phyloP scores from a whole-genome alignment of 2,888 invertebrate species.

The Cinara cedri region DNA sequence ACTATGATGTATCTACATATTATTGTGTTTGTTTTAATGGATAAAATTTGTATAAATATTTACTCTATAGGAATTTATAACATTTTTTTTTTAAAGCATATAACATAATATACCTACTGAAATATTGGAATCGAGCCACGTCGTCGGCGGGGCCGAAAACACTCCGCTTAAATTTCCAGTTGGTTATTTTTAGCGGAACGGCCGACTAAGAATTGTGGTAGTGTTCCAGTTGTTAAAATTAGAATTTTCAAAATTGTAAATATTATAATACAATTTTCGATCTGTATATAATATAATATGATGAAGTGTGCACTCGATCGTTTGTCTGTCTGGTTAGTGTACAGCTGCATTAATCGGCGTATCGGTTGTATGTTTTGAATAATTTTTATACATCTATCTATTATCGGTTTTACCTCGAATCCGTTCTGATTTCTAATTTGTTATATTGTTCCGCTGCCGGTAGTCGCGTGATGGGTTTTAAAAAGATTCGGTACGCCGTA shows the following conservation, averaged over 20 bases:
- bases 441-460: too few species aligned
- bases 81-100: too few species aligned
- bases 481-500: too few species aligned
- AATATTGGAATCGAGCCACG: slow-evolving; percentile 48
- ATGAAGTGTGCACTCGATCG: slow-evolving; percentile 4
- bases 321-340: slow-evolving; percentile 4
- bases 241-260: slow-evolving; percentile 10
- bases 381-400: not conserved
- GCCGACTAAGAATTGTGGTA: not conserved
- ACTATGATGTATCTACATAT: too few species aligned
- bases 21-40: not conserved
- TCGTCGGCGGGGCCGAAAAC: slow-evolving; percentile 9
- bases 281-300: too few species aligned
- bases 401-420: too few species aligned
- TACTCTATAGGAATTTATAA: slow-evolving; percentile 13
- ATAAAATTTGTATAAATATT: slow-evolving; percentile 25
- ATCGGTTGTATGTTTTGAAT: slow-evolving; percentile 1
- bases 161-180: slow-evolving; percentile 34
- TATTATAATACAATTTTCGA: not conserved
- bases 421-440: too few species aligned
- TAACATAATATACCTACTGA: too few species aligned
- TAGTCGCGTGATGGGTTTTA: too few species aligned
- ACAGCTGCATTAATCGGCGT: slow-evolving; percentile 11
- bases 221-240: slow-evolving; percentile 37
- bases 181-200: slow-evolving; percentile 43